Percentiles rank a stretch among this genome's conserved stretches.
phyloP scores from a whole-genome alignment of 2,797 vertebrate species.

The Pelochelys cantorii region DNA sequence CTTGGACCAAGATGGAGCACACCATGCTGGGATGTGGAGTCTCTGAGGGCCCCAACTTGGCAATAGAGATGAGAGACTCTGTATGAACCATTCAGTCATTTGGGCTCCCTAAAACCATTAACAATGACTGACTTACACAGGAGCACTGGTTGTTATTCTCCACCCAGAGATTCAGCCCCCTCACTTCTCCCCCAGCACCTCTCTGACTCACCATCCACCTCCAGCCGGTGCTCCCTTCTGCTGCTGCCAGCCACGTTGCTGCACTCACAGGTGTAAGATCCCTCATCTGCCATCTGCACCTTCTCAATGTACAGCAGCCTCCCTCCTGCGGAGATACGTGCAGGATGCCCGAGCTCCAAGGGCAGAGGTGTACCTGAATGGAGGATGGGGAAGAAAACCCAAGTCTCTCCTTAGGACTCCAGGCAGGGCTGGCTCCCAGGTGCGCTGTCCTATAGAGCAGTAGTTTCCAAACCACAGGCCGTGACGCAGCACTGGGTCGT shows the following conservation, averaged over 20 bases:
- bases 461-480: no score
- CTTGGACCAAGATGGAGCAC: no score
- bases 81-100: background rate
- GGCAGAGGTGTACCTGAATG: constrained; percentile 70
- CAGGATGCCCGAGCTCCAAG: background rate
- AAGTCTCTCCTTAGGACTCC: background rate
- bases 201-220: constrained; percentile 71
- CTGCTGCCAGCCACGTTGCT: constrained; percentile 72
- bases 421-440: background rate
- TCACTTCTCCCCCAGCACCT: background rate
- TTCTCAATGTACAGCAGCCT: constrained; percentile 67
- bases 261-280: constrained; percentile 76
- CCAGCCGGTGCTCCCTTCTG: constrained; percentile 71
- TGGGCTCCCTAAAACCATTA: background rate
- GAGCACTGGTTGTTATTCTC: background rate
- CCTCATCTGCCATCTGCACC: constrained; percentile 63
- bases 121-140: no score
- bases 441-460: background rate
- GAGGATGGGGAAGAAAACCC: background rate
- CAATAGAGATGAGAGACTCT: background rate
- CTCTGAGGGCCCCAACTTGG: background rate
- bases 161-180: background rate
- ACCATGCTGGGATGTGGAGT: background rate
- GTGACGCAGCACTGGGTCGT: no score
- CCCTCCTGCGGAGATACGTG: constrained; percentile 64